Percentiles rank a stretch among this genome's conserved stretches.
phyloP scores from a whole-genome alignment of 2,113 vertebrate species.

The Perca flavescens region DNA sequence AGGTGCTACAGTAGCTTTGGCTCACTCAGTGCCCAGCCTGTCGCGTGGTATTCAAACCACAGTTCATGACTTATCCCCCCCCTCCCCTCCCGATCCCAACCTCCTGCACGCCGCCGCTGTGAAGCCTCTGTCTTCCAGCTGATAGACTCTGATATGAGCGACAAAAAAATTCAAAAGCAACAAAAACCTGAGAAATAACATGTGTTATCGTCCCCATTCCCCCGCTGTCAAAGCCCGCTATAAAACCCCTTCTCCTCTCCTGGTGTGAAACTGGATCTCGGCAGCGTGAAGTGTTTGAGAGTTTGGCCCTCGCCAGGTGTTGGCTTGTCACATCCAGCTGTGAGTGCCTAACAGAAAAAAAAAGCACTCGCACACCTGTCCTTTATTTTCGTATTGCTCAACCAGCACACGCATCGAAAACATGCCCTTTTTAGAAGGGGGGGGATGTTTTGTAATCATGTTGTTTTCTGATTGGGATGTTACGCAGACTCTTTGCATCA shows the following conservation, averaged over 20 bases:
- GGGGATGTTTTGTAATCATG: neutral
- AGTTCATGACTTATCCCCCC: conserved; percentile 45
- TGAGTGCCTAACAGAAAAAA: conserved; percentile 50
- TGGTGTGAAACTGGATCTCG: conserved; percentile 68
- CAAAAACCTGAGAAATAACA: conserved; percentile 25
- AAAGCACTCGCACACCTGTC: conserved; percentile 56
- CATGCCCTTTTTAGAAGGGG: neutral
- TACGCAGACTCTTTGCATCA: neutral
- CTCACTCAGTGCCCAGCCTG: conserved; percentile 57
- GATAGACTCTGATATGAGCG: conserved; percentile 4
- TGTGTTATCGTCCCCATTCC: neutral
- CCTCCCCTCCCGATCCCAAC: conserved; percentile 6
- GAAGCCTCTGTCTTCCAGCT: conserved; percentile 8
- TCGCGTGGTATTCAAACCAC: conserved; percentile 65
- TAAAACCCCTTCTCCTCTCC: conserved; percentile 24
- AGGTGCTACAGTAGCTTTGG: conserved; percentile 65
- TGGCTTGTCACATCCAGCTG: conserved; percentile 81
- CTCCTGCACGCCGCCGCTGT: conserved; percentile 5
- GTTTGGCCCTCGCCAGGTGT: conserved; percentile 81
- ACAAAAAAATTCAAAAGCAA: conserved; percentile 10
- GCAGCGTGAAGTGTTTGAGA: conserved; percentile 74
- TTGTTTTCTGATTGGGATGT: neutral
- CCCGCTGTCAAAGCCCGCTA: neutral
- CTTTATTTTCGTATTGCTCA: conserved; percentile 51
- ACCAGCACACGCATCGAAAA: conserved; percentile 31